Evolutionary conservation across 2,888 invertebrate species (phyloP).

Genomic region (Tipula confusa): DNA sequence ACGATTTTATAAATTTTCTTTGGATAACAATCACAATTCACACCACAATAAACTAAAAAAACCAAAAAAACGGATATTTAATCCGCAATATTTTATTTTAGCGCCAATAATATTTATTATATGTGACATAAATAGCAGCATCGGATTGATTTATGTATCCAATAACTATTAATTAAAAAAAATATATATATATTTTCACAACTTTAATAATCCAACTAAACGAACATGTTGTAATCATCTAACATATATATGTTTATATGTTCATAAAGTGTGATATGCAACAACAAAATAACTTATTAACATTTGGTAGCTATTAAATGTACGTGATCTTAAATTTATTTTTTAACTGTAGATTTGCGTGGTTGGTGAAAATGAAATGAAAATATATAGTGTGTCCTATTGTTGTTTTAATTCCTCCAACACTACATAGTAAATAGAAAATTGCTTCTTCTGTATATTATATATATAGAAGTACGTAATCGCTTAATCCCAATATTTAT

Average conservation of each 20-base stretch:
- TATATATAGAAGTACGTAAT: neutral
- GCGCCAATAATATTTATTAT: neutral
- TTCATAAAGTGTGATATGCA: neutral
- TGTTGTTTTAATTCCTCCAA: neutral
- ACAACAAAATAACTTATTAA: neutral
- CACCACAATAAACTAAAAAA: too few species aligned
- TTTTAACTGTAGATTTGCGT: neutral
- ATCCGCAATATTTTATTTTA: neutral
- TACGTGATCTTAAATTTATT: slow-evolving; percentile 15
- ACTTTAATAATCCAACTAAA: neutral
- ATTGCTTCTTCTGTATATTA: neutral
- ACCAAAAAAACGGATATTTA: neutral
- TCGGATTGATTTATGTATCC: neutral
- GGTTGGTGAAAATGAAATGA: neutral
- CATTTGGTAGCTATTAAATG: slow-evolving; percentile 16
- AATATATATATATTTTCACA: neutral
- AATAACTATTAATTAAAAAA: neutral
- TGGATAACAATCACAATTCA: too few species aligned
- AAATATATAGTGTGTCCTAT: neutral
- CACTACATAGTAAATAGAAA: neutral
- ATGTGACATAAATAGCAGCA: neutral
- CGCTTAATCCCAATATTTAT: slow-evolving; percentile 7
- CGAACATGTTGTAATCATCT: neutral
- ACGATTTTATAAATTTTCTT: too few species aligned
- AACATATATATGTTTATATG: neutral